Evolutionary conservation across 2,113 vertebrate genomes (phyloP).

Genomic region (Telmatochromis brichardi): DNA sequence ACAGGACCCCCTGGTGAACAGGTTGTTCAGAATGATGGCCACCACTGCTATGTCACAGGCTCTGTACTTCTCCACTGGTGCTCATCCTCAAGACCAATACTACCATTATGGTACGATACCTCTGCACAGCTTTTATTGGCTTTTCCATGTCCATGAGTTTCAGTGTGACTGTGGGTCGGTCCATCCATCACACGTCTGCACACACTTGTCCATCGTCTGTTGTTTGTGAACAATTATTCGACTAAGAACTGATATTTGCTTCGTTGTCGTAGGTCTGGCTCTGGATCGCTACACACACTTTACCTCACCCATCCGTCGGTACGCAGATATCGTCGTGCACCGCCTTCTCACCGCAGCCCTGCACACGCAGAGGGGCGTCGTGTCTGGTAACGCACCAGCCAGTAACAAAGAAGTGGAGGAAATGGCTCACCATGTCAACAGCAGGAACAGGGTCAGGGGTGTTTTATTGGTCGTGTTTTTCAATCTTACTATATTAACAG

Average conservation of each 20-base stretch:
- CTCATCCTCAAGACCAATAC: conserved; percentile 75
- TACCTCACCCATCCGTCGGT: conserved; percentile 95
- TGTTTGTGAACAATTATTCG: fast-evolving
- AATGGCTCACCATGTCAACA: conserved; percentile 84
- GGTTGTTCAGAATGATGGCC: conserved; percentile 86
- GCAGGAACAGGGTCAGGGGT: conserved; percentile 80
- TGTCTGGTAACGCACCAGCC: conserved; percentile 14
- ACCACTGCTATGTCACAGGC: conserved; percentile 94
- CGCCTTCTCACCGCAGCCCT: conserved; percentile 80
- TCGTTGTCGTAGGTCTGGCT: conserved; percentile 78
- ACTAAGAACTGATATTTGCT: not conserved
- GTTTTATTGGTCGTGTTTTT: too few species aligned
- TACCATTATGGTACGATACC: conserved; percentile 76
- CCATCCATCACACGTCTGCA: not conserved
- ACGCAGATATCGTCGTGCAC: conserved; percentile 88
- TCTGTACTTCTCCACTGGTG: conserved; percentile 86
- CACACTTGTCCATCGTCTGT: fast-evolving
- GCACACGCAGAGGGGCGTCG: conserved; percentile 42
- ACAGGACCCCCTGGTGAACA: conserved; percentile 80
- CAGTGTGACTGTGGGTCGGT: not conserved
- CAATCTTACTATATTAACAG: fast-evolving
- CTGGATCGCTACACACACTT: conserved; percentile 95
- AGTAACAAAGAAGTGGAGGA: conserved; percentile 84
- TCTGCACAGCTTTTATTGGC: not conserved
- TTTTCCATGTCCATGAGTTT: not conserved